phyloP scores from a whole-genome alignment of 2,113 vertebrate genomes.

The Rhinolophus ferrumequinum region DNA sequence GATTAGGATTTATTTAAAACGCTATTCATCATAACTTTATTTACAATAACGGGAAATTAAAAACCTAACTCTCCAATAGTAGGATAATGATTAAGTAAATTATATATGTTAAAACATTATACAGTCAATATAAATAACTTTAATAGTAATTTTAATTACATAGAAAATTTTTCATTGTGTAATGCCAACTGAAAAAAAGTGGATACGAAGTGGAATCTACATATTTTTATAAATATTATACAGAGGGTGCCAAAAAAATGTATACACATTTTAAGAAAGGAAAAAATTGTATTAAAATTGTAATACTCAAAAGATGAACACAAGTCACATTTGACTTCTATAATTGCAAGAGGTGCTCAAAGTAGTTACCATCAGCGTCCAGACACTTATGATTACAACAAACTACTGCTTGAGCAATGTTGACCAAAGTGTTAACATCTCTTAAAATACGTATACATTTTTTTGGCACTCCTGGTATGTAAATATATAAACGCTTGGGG shows the following conservation, averaged over 20 bases:
- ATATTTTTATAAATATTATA: neutral
- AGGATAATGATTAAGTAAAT: slow-evolving; percentile 37
- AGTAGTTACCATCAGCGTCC: no score
- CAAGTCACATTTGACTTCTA: no score
- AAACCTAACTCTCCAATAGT: slow-evolving; percentile 19
- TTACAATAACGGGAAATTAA: slow-evolving; percentile 33
- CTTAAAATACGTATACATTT: no score
- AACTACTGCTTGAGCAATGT: no score
- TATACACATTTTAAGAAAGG: no score
- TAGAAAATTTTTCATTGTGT: neutral
- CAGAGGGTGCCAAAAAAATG: no score
- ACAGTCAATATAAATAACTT: neutral
- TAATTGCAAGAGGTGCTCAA: no score
- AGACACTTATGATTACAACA: no score
- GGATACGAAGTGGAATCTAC: neutral
- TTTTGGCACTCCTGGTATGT: no score
- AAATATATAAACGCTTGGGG: slow-evolving; percentile 16
- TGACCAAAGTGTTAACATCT: no score
- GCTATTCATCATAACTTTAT: slow-evolving; percentile 41
- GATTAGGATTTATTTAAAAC: slow-evolving; percentile 49
- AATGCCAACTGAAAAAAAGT: neutral
- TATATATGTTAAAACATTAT: slow-evolving; percentile 33
- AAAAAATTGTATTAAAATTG: no score
- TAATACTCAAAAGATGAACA: no score
- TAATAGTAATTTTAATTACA: slow-evolving; percentile 35